These are phyloP conservation scores for Tipula confusa DNA, from an alignment of 2,888 invertebrate species.

Conservation along the genomic window DNA sequence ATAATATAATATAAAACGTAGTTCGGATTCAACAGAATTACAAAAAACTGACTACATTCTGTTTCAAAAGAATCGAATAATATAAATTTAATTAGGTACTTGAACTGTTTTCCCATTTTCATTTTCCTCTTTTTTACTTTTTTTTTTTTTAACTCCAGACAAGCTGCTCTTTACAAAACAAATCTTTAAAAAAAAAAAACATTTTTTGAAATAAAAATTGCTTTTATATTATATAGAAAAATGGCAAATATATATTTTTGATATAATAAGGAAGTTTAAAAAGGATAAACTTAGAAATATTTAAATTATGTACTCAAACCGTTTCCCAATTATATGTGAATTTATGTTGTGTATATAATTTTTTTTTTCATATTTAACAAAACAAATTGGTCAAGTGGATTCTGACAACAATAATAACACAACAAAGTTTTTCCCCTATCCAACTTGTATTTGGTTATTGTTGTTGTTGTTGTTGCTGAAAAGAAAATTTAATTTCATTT, in stretches of 20 bases:
- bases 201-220: neutral
- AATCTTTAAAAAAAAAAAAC: neutral
- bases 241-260: neutral
- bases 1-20: neutral
- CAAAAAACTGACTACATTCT: neutral
- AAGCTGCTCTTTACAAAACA: neutral
- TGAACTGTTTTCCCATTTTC: neutral
- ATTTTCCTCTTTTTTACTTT: too few species aligned
- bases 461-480: neutral
- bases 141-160: neutral
- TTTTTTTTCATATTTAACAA: too few species aligned
- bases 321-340: neutral
- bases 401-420: neutral
- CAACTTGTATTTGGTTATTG: too few species aligned
- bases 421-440: neutral
- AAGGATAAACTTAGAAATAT: neutral
- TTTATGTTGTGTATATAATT: neutral
- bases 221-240: neutral
- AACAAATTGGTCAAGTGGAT: neutral
- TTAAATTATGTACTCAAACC: neutral
- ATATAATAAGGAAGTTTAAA: slow-evolving; percentile 12
- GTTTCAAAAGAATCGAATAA: neutral
- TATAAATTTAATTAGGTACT: slow-evolving; percentile 25
- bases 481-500: neutral
- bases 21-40: neutral